Evolutionary conservation across 2,113 vertebrate species (phyloP).

Genomic region (Hemicordylus capensis): DNA sequence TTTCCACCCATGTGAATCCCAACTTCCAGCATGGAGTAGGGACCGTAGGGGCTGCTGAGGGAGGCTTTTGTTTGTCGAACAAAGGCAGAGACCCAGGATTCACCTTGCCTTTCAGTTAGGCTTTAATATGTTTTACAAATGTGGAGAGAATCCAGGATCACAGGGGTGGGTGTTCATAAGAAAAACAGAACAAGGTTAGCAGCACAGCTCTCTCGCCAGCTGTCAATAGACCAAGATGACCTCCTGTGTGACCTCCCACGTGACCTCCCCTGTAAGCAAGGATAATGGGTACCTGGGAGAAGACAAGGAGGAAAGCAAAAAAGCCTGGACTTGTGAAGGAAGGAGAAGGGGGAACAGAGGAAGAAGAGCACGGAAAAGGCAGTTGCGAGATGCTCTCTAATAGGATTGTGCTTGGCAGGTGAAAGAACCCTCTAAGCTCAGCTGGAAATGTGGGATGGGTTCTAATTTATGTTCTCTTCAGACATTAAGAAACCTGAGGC

Average conservation of each 20-base stretch:
- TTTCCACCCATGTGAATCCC: neutral
- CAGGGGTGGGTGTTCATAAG: neutral
- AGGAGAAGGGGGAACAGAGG: fast-evolving
- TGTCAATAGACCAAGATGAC: neutral
- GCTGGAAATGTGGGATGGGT: neutral
- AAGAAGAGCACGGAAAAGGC: fast-evolving
- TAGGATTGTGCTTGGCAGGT: neutral
- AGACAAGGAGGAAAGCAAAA: neutral
- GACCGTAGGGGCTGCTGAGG: neutral
- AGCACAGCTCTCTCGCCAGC: neutral
- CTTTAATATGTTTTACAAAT: neutral
- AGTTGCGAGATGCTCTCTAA: neutral
- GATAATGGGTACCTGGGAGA: neutral
- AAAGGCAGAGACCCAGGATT: neutral
- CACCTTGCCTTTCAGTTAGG: slow-evolving; percentile 7
- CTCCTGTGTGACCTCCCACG: neutral
- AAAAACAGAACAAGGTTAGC: neutral
- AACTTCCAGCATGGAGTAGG: neutral
- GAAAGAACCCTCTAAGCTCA: neutral
- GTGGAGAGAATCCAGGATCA: neutral
- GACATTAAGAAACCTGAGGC: neutral
- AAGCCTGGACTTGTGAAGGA: neutral
- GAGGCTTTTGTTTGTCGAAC: neutral
- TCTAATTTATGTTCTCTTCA: too few species aligned
- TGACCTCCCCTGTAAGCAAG: slow-evolving; percentile 15